Conservation (phyloP, 2,888 invertebrate genomes). For the Diadromus collaris region DNA sequence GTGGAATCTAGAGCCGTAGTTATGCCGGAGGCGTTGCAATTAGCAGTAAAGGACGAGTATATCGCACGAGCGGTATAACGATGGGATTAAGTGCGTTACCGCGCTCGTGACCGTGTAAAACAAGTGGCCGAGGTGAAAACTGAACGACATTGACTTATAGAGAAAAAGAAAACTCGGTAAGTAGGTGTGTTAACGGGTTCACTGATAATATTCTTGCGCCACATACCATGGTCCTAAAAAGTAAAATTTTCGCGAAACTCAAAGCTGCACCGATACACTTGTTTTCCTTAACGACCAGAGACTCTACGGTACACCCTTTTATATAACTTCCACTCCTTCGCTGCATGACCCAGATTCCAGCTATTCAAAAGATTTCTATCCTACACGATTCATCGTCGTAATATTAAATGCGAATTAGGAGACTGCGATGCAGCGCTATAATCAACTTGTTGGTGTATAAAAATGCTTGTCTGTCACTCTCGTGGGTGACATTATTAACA, state of each 20-base stretch:
- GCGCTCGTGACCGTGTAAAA: conserved; percentile 47
- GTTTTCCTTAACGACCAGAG: conserved; percentile 16
- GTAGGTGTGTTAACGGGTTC: conserved; percentile 31
- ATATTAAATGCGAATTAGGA: background rate
- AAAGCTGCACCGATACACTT: conserved; percentile 1
- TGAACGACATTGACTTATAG: conserved; percentile 59
- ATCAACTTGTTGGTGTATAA: background rate
- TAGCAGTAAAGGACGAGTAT: conserved; percentile 58
- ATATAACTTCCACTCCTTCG: conserved; percentile 12
- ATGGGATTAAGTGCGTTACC: conserved; percentile 45
- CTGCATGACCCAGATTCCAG: conserved; percentile 30
- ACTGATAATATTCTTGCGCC: conserved; percentile 27
- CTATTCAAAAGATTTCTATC: conserved; percentile 26
- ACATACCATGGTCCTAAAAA: background rate
- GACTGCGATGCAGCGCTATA: background rate
- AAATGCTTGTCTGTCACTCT: background rate
- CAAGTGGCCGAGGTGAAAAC: conserved; percentile 18
- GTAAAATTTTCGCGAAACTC: conserved; percentile 5
- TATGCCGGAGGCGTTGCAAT: conserved; percentile 43
- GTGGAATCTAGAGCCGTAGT: conserved; percentile 1
- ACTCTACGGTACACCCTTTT: conserved; percentile 13
- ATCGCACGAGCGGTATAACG: conserved; percentile 18
- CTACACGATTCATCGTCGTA: background rate
- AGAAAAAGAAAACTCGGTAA: conserved; percentile 37
- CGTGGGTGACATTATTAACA: conserved; percentile 2